Conservation (phyloP, 2,113 vertebrate species). For the Dipodomys spectabilis region DNA sequence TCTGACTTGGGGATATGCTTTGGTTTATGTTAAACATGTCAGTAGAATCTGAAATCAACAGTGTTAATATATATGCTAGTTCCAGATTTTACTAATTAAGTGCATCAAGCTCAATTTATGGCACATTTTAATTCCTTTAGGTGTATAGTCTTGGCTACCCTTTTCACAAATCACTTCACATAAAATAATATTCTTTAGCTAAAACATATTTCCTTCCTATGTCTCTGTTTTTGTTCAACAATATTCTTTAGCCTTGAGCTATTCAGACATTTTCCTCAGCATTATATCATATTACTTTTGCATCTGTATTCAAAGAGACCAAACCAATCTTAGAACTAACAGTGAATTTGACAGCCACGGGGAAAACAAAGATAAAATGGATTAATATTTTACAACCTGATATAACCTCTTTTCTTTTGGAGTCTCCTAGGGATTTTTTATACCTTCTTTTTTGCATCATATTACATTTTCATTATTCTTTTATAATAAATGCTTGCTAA, state of each 20-base stretch:
- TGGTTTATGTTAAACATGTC: not conserved
- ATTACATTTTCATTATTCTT: conserved; percentile 42
- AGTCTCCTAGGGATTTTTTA: not conserved
- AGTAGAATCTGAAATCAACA: not conserved
- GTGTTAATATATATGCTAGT: not conserved
- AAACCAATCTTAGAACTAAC: not conserved
- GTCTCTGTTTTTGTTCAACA: not conserved
- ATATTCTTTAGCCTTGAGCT: not conserved
- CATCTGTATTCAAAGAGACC: not conserved
- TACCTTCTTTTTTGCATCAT: not conserved
- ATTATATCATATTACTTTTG: conserved; percentile 8
- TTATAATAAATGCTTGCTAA: conserved; percentile 33
- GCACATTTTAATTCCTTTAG: not conserved
- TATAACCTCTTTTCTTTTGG: not conserved
- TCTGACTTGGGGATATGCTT: not conserved
- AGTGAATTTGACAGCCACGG: not conserved
- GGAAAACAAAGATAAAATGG: conserved; percentile 22
- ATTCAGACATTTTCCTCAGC: conserved; percentile 10
- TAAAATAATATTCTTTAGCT: not conserved
- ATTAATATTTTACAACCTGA: conserved; percentile 32
- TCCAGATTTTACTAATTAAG: not conserved
- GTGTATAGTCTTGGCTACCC: not conserved
- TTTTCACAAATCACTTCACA: not conserved
- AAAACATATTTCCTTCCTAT: not conserved
- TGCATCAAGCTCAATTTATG: not conserved